These are phyloP conservation scores for Apotomis turbidana DNA, from an alignment of 2,888 invertebrate species.

Conservation along the genomic window DNA sequence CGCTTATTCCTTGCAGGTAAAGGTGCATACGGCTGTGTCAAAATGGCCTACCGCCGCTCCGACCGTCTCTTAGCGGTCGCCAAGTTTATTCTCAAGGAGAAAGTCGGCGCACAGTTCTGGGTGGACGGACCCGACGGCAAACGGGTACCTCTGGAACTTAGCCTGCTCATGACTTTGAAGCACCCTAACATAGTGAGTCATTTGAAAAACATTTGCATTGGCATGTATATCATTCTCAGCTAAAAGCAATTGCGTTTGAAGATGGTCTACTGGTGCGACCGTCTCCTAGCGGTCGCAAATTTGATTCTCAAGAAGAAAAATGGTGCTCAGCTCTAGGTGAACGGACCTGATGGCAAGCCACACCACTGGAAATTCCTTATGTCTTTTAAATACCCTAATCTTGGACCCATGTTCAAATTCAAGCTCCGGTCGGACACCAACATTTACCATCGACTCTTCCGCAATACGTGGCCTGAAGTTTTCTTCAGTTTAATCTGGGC, in stretches of 20 bases:
- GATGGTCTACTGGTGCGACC: constrained; percentile 85
- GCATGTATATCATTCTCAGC: too few relatives aligned
- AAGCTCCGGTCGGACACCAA: too few relatives aligned
- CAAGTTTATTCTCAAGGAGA: constrained; percentile 88
- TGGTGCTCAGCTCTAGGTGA: constrained; percentile 86
- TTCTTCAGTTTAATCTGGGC: too few relatives aligned
- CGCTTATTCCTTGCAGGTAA: constrained; percentile 66
- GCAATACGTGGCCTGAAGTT: too few relatives aligned
- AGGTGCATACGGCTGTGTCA: constrained; percentile 89
- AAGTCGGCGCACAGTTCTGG: constrained; percentile 87
- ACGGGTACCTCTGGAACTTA: constrained; percentile 86
- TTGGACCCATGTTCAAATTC: too few relatives aligned
- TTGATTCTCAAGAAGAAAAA: constrained; percentile 88
- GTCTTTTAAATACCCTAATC: constrained; percentile 86
- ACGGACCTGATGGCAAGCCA: constrained; percentile 77
- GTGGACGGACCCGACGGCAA: constrained; percentile 81
- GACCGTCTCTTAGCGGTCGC: constrained; percentile 86
- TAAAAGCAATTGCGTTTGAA: constrained; percentile 84
- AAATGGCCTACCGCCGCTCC: constrained; percentile 85
- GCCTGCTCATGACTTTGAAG: constrained; percentile 85
- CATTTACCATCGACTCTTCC: too few relatives aligned
- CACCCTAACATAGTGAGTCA: constrained; percentile 87
- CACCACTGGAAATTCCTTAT: constrained; percentile 88
- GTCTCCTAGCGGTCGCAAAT: constrained; percentile 87
- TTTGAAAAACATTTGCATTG: not conserved